Percentiles rank a stretch among this genome's conserved stretches.
Conservation (phyloP, 1,140 invertebrate genomes). For the Drosophila serrata region DNA sequence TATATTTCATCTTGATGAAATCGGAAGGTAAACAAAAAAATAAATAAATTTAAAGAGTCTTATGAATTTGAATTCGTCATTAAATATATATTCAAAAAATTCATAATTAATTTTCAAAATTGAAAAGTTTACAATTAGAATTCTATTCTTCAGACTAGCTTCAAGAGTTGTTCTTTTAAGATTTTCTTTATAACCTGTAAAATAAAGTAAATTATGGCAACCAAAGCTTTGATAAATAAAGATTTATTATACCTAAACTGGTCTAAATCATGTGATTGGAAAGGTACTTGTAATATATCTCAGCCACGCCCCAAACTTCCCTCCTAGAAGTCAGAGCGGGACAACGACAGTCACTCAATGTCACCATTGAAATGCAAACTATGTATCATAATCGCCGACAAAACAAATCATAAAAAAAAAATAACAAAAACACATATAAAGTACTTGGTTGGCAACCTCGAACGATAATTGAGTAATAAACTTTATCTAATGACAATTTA, state of each 20-base stretch:
- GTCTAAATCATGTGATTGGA: neutral
- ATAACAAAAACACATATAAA: neutral
- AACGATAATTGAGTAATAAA: conserved; percentile 83
- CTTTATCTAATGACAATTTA: conserved; percentile 83
- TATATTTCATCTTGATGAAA: no score
- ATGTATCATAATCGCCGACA: conserved; percentile 33
- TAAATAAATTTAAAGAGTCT: no score
- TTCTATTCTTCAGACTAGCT: no score
- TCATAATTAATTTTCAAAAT: no score
- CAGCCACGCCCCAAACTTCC: conserved; percentile 25
- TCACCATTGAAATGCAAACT: conserved; percentile 62
- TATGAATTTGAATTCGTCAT: no score
- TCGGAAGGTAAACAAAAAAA: no score
- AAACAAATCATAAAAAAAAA: conserved; percentile 19
- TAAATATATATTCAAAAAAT: no score
- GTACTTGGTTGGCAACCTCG: conserved; percentile 70
- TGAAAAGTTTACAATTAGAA: no score
- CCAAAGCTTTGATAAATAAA: neutral
- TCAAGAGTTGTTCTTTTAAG: no score
- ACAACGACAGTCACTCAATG: conserved; percentile 52
- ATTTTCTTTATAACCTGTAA: neutral
- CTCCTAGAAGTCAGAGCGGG: conserved; percentile 13
- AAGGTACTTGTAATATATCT: conserved; percentile 2
- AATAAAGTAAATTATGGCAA: neutral
- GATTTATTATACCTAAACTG: conserved; percentile 4